Conservation (phyloP, 1,140 invertebrate species). For the Chironomus striatipennis region DNA sequence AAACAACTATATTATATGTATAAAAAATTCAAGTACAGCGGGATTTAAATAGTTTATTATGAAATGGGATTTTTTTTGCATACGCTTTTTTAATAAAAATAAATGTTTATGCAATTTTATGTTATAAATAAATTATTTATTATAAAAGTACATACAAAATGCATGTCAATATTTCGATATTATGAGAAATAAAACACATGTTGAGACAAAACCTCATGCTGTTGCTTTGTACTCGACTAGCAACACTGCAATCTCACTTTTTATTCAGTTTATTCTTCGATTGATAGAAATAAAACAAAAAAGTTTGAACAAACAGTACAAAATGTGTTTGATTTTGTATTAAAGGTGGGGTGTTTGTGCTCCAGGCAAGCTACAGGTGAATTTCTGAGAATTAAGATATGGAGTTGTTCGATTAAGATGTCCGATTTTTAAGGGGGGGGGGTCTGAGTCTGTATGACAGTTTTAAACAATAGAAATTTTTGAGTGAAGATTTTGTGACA, state of each 20-base stretch:
- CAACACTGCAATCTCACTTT: no score
- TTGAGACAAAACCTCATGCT: no score
- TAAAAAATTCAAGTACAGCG: background rate
- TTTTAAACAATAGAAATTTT: no score
- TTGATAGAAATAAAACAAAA: background rate
- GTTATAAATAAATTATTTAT: background rate
- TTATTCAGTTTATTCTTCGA: background rate
- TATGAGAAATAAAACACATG: background rate
- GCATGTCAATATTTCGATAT: background rate
- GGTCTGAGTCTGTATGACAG: no score
- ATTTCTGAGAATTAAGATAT: no score
- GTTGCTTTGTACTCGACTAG: no score
- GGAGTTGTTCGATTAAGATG: no score
- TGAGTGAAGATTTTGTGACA: no score
- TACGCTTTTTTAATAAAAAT: background rate
- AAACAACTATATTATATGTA: background rate
- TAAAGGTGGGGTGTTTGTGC: no score
- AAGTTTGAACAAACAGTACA: background rate
- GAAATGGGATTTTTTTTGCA: background rate
- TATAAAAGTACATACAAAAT: background rate
- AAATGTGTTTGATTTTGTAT: background rate
- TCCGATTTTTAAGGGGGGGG: no score
- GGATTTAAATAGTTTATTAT: background rate
- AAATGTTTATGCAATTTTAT: conserved; percentile 7
- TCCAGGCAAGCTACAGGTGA: no score